phyloP scores from a whole-genome alignment of 2,113 vertebrate genomes.

The Phaetusa simplex region DNA sequence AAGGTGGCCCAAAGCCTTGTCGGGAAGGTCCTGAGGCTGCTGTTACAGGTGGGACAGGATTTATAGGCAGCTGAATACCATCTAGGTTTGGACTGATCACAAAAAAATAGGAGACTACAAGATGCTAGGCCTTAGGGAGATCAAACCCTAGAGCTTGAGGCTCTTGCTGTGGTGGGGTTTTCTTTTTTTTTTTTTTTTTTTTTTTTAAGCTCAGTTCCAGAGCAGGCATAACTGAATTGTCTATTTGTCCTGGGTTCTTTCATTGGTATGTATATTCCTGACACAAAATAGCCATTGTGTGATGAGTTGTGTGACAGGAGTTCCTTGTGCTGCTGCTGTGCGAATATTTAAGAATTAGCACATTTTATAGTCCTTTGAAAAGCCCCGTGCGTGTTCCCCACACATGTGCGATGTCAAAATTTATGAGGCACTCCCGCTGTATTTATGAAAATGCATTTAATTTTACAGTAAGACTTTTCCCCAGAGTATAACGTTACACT shows the following conservation, averaged over 20 bases:
- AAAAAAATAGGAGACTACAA: background rate
- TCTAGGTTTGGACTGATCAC: background rate
- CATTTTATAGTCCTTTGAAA: background rate
- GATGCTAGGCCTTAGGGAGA: background rate
- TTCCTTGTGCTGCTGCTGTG: background rate
- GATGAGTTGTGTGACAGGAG: background rate
- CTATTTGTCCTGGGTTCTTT: background rate
- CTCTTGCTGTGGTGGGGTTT: background rate
- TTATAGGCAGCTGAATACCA: background rate
- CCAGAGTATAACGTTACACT: background rate
- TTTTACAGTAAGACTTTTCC: background rate
- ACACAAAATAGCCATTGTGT: background rate
- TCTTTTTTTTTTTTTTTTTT: background rate
- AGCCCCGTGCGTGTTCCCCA: background rate
- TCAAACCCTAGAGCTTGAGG: background rate
- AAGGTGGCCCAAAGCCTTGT: background rate
- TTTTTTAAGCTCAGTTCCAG: background rate
- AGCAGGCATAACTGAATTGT: background rate
- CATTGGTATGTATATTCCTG: accelerated
- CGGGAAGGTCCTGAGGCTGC: background rate
- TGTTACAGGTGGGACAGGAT: background rate
- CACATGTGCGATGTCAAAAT: background rate
- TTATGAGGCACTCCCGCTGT: background rate
- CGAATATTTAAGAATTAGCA: background rate
- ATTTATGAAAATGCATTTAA: background rate